These are phyloP conservation scores for Latheticus oryzae DNA, from an alignment of 2,888 invertebrate species.

Conservation along the genomic window DNA sequence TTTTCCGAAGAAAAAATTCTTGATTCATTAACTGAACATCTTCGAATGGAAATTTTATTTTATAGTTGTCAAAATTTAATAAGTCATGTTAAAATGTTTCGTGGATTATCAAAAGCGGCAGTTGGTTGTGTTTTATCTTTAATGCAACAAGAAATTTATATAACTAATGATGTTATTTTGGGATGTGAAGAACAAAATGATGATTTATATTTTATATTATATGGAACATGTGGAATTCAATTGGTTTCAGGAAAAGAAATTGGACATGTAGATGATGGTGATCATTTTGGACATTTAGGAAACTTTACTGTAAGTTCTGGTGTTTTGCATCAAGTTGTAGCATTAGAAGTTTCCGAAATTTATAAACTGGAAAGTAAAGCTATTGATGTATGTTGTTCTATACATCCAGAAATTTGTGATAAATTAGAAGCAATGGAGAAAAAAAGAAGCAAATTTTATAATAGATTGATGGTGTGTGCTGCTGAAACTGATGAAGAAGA, in stretches of 20 bases:
- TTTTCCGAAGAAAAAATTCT: conserved; percentile 10
- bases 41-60: conserved; percentile 8
- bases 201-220: conserved; percentile 6
- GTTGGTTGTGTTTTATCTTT: conserved; percentile 13
- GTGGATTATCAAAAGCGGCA: conserved; percentile 10
- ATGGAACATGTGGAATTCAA: conserved; percentile 13
- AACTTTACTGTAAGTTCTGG: background rate
- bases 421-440: conserved; percentile 4
- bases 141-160: conserved; percentile 23
- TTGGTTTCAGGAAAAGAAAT: conserved; percentile 5
- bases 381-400: background rate
- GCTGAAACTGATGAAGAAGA: background rate
- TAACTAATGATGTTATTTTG: conserved; percentile 5
- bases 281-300: conserved; percentile 6
- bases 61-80: conserved; percentile 8
- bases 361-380: conserved; percentile 1
- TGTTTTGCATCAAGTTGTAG: conserved; percentile 1
- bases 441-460: background rate
- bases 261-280: conserved; percentile 18
- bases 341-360: conserved; percentile 13
- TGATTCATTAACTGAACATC: conserved; percentile 3
- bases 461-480: background rate
- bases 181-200: background rate
- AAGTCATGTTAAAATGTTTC: conserved; percentile 8
- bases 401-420: background rate